Conservation (phyloP, 2,113 vertebrate genomes). For the Nycticorax nycticorax region DNA sequence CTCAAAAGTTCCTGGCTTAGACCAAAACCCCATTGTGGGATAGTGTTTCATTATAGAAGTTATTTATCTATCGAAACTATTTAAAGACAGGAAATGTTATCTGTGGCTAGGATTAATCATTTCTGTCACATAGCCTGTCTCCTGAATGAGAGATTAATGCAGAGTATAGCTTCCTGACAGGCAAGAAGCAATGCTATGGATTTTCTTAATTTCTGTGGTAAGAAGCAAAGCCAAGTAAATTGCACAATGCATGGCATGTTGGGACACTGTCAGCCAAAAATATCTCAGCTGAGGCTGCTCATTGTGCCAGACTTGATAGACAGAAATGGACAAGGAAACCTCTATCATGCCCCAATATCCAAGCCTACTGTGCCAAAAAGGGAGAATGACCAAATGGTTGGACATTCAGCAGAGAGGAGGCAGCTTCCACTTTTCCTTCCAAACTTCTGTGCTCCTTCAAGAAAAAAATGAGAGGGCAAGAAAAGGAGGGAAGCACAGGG, state of each 20-base stretch:
- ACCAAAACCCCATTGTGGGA: constrained; percentile 7
- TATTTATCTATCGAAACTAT: constrained; percentile 59
- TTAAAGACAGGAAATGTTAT: constrained; percentile 58
- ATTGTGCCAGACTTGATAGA: neutral
- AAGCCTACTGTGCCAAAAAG: neutral
- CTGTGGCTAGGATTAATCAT: constrained; percentile 62
- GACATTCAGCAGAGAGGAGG: neutral
- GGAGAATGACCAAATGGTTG: neutral
- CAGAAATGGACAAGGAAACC: neutral
- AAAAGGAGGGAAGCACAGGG: neutral
- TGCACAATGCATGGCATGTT: neutral
- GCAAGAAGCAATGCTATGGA: neutral
- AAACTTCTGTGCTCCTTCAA: neutral
- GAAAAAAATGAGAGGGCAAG: neutral
- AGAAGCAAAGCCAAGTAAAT: constrained; percentile 53
- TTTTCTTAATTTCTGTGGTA: constrained; percentile 42
- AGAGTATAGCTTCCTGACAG: constrained; percentile 23
- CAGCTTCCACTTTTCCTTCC: neutral
- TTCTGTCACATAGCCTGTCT: constrained; percentile 36
- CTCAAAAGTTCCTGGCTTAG: constrained; percentile 14
- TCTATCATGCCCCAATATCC: neutral
- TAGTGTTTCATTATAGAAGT: constrained; percentile 31
- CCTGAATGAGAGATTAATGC: constrained; percentile 41
- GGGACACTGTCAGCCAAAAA: constrained; percentile 26
- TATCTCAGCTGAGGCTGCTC: neutral